These are phyloP conservation scores for Drosophila helvetica DNA, from an alignment of 2,888 invertebrate genomes.

Conservation along the genomic window DNA sequence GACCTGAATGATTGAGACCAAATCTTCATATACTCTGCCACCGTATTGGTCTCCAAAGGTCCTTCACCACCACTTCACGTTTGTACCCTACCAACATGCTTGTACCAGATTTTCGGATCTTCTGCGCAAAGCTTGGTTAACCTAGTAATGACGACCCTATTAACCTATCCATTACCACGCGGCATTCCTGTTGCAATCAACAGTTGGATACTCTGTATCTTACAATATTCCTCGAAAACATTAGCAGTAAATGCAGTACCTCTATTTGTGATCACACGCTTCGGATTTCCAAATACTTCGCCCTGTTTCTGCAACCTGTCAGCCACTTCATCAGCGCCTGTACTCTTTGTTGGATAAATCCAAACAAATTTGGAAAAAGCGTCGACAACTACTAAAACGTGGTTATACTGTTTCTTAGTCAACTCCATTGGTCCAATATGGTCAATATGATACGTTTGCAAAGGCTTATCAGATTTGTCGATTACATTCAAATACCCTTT, in stretches of 20 bases:
- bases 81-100: no score
- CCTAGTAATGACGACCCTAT: no score
- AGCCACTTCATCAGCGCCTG: not conserved
- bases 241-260: constrained; percentile 4
- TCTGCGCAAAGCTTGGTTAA: no score
- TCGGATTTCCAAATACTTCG: not conserved
- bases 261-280: not conserved
- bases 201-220: no score
- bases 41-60: no score
- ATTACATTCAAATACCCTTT: not conserved
- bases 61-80: no score
- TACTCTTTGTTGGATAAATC: constrained; percentile 12
- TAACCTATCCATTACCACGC: no score
- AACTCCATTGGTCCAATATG: not conserved
- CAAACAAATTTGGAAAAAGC: constrained; percentile 13
- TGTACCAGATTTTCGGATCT: no score
- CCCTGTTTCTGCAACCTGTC: constrained; percentile 2
- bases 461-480: constrained; percentile 2
- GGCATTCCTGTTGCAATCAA: no score
- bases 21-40: no score
- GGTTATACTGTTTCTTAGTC: constrained; percentile 14
- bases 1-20: no score
- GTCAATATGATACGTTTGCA: constrained; percentile 3
- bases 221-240: constrained; percentile 3
- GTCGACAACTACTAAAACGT: constrained; percentile 7